Conservation (phyloP, 2,113 vertebrate genomes). For the Jaculus jaculus region DNA sequence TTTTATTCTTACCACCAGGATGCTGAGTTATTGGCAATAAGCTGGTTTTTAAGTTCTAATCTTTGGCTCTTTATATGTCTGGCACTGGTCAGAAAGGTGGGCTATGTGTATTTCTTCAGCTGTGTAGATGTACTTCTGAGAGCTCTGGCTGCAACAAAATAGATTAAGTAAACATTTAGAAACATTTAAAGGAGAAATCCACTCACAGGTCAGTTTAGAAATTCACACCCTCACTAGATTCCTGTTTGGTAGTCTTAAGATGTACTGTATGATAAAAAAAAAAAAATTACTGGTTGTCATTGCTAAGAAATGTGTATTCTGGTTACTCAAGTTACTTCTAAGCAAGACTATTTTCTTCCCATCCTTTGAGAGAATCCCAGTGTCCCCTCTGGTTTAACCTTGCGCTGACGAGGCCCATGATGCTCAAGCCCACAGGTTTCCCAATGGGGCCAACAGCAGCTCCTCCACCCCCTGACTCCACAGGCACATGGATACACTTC, state of each 20-base stretch:
- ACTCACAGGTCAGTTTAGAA: neutral
- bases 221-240: neutral
- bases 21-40: neutral
- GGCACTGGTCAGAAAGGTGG: neutral
- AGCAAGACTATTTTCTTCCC: constrained; percentile 3
- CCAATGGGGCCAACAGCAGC: no score
- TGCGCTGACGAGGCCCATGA: neutral
- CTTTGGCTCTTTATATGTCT: neutral
- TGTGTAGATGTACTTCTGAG: neutral
- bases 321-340: neutral
- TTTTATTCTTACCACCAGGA: neutral
- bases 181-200: neutral
- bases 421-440: neutral
- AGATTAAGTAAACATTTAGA: neutral
- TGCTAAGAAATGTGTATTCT: neutral
- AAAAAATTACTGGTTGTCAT: neutral
- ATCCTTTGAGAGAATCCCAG: neutral
- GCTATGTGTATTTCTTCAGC: neutral
- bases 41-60: neutral
- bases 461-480: no score
- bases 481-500: neutral
- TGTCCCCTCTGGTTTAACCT: neutral
- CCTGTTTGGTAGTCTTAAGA: neutral
- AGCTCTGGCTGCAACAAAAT: neutral
- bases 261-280: neutral